These are phyloP conservation scores for Enteromius mattozi DNA, from an alignment of 2,797 vertebrate species.

Conservation along the genomic window DNA sequence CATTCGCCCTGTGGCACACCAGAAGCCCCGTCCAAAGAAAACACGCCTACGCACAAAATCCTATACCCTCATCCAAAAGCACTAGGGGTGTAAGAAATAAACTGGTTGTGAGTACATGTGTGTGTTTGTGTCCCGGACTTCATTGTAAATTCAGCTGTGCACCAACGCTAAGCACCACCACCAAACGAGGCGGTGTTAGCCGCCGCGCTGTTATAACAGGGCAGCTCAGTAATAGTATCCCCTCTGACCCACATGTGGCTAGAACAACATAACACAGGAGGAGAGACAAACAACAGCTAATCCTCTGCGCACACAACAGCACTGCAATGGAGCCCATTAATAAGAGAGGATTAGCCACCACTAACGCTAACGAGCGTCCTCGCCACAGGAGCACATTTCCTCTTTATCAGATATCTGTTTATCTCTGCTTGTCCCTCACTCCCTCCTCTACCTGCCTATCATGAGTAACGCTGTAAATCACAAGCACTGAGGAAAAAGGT, in stretches of 20 bases:
- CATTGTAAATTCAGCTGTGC: conserved; percentile 20
- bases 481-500: conserved; percentile 9
- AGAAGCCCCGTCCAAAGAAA: conserved; percentile 60
- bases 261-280: conserved; percentile 44
- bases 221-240: conserved; percentile 36
- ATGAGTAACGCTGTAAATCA: background rate
- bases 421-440: conserved; percentile 25
- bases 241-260: conserved; percentile 41
- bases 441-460: conserved; percentile 17
- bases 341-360: conserved; percentile 46
- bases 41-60: conserved; percentile 33
- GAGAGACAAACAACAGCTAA: conserved; percentile 54
- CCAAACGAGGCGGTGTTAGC: background rate
- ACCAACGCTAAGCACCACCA: conserved; percentile 29
- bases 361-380: conserved; percentile 45
- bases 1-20: conserved; percentile 71
- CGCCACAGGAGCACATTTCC: conserved; percentile 42
- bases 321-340: conserved; percentile 45
- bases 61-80: conserved; percentile 27
- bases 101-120: conserved; percentile 45
- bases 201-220: background rate
- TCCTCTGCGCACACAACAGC: conserved; percentile 40
- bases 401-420: conserved; percentile 42
- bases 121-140: conserved; percentile 7
- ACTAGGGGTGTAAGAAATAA: conserved; percentile 33